A percentile compares a stretch with the other conserved stretches of the same genome.
These are phyloP conservation scores for Drosophila antonietae DNA, from an alignment of 2,888 invertebrate species.

Conservation along the genomic window DNA sequence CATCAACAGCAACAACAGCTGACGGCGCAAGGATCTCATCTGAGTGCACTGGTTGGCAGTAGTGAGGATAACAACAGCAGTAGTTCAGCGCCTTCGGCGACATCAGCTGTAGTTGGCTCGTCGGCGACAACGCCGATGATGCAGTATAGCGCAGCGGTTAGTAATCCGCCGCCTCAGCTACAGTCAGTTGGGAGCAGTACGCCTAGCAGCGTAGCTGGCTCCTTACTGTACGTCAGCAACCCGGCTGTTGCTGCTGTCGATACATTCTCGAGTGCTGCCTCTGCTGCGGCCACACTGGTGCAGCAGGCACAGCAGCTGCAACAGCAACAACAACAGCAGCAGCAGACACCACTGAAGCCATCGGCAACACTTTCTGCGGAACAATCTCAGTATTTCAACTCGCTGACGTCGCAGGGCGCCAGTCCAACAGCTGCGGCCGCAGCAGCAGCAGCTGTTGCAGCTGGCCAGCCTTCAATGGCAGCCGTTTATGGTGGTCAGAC, in stretches of 20 bases:
- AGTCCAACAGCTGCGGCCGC: conserved; percentile 65
- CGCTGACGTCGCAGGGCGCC: conserved; percentile 82
- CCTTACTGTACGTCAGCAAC: conserved; percentile 56
- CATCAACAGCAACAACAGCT: conserved; percentile 70
- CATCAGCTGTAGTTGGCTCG: conserved; percentile 49
- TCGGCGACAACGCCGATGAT: conserved; percentile 77
- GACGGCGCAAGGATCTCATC: conserved; percentile 76
- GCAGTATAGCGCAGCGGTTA: conserved; percentile 82
- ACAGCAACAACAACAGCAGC: conserved; percentile 79
- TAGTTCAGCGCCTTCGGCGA: conserved; percentile 41
- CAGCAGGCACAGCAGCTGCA: conserved; percentile 82
- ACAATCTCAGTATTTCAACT: conserved; percentile 88
- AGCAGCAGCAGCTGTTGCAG: conserved; percentile 29
- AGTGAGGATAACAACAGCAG: conserved; percentile 45
- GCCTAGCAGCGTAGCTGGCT: conserved; percentile 38
- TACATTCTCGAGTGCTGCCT: conserved; percentile 79
- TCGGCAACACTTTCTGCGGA: conserved; percentile 87
- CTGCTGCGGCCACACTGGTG: conserved; percentile 80
- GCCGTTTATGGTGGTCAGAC: conserved; percentile 53
- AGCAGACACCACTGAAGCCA: conserved; percentile 87
- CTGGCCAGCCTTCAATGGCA: conserved; percentile 54
- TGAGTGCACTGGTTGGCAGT: conserved; percentile 79
- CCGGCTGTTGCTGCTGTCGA: conserved; percentile 52
- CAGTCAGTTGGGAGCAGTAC: conserved; percentile 63
- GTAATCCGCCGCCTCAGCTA: conserved; percentile 72